Evolutionary conservation across 2,113 vertebrate genomes (phyloP).

Genomic region (Cavia porcellus): DNA sequence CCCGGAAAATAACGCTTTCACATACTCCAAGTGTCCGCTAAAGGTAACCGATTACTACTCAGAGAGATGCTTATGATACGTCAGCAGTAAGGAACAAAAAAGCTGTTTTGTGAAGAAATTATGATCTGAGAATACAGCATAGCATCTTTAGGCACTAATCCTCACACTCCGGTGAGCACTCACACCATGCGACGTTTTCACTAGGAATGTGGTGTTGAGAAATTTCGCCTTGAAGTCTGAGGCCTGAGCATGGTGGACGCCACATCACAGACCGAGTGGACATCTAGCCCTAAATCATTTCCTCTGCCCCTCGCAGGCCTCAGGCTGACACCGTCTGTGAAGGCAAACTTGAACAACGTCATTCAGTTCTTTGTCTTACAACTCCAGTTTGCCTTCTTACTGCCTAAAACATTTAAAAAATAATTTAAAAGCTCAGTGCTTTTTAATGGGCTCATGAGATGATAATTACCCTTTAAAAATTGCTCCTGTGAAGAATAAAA

Average conservation of each 20-base stretch:
- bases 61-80: neutral
- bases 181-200: neutral
- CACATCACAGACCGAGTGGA: neutral
- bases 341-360: neutral
- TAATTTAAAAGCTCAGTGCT: neutral
- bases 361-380: constrained; percentile 11
- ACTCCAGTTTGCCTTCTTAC: neutral
- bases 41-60: neutral
- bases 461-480: neutral
- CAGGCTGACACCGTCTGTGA: neutral
- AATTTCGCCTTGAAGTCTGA: constrained; percentile 11
- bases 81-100: neutral
- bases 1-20: neutral
- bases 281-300: constrained; percentile 40
- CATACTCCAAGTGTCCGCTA: neutral
- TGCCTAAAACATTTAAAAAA: neutral
- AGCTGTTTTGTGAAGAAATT: neutral
- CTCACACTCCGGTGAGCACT: neutral
- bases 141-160: neutral
- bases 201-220: neutral
- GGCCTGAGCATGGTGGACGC: neutral
- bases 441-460: neutral
- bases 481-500: constrained; percentile 38
- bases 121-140: neutral
- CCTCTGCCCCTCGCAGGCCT: neutral